phyloP scores from a whole-genome alignment of 2,113 vertebrate species.

The Pungitius pungitius region DNA sequence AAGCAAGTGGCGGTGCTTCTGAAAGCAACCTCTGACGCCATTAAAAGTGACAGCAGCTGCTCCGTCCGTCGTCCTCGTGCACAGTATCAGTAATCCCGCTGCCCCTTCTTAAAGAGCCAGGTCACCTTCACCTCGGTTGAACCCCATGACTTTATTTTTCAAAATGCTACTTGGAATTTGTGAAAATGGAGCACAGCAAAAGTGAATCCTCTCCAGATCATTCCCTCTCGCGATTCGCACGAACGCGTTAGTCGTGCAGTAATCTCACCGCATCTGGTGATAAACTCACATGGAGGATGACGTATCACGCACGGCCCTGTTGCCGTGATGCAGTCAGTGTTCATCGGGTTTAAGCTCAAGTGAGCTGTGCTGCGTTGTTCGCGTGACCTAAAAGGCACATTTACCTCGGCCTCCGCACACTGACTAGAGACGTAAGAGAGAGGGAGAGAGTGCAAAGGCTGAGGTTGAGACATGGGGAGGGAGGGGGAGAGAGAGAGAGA shows the following conservation, averaged over 20 bases:
- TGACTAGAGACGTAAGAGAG: constrained; percentile 35
- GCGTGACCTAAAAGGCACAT: constrained; percentile 68
- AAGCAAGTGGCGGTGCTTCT: constrained; percentile 48
- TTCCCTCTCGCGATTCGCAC: constrained; percentile 5
- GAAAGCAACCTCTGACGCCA: constrained; percentile 70
- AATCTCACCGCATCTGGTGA: constrained; percentile 21
- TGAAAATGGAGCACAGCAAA: not conserved
- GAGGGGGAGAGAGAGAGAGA: not conserved
- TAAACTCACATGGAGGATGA: constrained; percentile 33
- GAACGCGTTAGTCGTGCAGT: constrained; percentile 11
- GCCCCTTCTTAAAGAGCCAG: constrained; percentile 74
- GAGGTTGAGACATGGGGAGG: constrained; percentile 41
- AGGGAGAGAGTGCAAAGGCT: constrained; percentile 33
- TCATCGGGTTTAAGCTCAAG: constrained; percentile 43
- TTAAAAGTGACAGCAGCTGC: constrained; percentile 79
- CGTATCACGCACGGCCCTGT: constrained; percentile 34
- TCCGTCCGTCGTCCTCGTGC: constrained; percentile 55
- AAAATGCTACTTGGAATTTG: not conserved
- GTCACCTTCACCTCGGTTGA: constrained; percentile 51
- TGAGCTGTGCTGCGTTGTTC: constrained; percentile 51
- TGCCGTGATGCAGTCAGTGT: constrained; percentile 47
- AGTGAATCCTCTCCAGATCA: constrained; percentile 1
- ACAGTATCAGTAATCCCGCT: constrained; percentile 48
- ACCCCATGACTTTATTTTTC: constrained; percentile 21
- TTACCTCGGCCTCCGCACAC: constrained; percentile 65